Conservation (phyloP, 2,113 vertebrate species). For the Chloropsis cyanopogon region DNA sequence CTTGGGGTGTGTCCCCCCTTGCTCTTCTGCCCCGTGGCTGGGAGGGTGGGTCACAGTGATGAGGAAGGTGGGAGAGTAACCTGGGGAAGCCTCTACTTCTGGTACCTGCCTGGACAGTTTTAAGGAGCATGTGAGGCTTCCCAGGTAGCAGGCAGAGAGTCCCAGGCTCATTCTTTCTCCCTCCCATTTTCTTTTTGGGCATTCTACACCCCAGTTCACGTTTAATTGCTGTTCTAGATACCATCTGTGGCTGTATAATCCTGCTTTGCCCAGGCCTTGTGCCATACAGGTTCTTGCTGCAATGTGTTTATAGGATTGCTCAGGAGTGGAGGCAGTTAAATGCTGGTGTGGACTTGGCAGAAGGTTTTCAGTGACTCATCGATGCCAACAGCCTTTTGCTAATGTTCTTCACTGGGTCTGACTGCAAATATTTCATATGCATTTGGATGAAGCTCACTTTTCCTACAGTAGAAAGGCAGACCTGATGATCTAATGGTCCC, state of each 20-base stretch:
- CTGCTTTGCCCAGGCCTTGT: background rate
- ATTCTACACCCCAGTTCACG: background rate
- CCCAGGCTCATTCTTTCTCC: background rate
- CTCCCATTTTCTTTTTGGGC: background rate
- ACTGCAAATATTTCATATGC: conserved; percentile 15
- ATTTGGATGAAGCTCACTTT: conserved; percentile 46
- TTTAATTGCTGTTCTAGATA: background rate
- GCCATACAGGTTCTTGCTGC: background rate
- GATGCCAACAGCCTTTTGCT: conserved; percentile 50
- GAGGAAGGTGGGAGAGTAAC: background rate
- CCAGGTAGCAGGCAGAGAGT: background rate
- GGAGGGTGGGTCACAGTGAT: background rate
- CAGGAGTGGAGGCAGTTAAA: background rate
- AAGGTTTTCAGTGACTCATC: background rate
- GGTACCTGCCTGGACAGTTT: background rate
- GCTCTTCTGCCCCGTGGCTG: background rate
- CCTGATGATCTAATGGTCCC: conserved; percentile 56
- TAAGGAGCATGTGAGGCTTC: background rate
- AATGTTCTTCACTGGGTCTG: conserved; percentile 9
- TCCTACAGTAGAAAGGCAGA: conserved; percentile 30
- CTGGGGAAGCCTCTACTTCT: background rate
- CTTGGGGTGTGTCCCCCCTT: background rate
- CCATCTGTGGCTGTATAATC: background rate
- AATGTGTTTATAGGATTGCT: background rate
- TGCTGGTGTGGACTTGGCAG: conserved; percentile 37